A percentile compares a stretch with the other conserved stretches of the same genome.
These are phyloP conservation scores for Xenotilapia longispinis DNA, from an alignment of 2,113 vertebrate genomes.

Conservation along the genomic window DNA sequence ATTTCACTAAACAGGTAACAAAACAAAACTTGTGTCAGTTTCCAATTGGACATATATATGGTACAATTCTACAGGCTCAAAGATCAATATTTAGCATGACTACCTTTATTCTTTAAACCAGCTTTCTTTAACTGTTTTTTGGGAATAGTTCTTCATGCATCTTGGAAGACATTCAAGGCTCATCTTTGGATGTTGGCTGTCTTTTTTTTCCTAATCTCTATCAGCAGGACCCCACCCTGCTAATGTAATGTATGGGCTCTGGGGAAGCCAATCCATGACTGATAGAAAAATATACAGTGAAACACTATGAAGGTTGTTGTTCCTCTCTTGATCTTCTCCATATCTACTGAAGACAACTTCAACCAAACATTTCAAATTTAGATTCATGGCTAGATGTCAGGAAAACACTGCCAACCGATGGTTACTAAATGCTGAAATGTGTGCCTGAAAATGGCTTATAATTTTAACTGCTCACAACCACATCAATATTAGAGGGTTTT, in stretches of 20 bases:
- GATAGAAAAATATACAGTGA: background rate
- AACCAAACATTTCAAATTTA: background rate
- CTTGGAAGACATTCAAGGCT: background rate
- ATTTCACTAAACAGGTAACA: background rate
- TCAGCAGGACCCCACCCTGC: background rate
- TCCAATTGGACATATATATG: background rate
- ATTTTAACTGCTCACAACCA: background rate
- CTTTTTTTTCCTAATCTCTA: fast-evolving
- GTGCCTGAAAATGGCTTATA: background rate
- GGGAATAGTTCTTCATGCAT: background rate
- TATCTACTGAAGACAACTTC: background rate
- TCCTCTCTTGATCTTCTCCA: background rate
- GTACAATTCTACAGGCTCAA: background rate
- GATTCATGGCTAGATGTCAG: background rate
- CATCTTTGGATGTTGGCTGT: background rate
- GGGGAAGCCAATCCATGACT: background rate
- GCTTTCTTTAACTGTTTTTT: background rate
- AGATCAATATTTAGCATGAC: background rate
- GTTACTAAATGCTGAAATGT: background rate
- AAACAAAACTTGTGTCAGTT: background rate
- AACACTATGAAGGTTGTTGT: background rate
- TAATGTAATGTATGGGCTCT: background rate
- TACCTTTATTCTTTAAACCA: background rate
- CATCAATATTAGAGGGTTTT: background rate
- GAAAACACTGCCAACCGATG: background rate